Conservation (phyloP, 2,888 invertebrate species). For the Hirtodrosophila histrioides region DNA sequence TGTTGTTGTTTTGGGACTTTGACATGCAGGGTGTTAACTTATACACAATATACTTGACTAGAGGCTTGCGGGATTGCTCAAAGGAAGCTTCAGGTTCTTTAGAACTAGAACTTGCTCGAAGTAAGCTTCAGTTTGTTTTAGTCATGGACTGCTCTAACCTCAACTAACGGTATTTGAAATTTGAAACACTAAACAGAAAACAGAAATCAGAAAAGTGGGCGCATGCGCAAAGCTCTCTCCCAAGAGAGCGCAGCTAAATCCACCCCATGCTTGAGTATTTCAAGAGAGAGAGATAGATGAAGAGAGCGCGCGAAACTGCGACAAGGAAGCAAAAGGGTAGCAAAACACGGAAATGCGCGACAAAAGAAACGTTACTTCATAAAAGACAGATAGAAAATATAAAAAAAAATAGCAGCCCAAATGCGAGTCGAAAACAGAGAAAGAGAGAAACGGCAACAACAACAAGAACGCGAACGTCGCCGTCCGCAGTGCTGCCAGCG, state of each 20-base stretch:
- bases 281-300: constrained; percentile 15
- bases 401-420: constrained; percentile 14
- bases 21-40: too few species aligned
- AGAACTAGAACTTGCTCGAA: too few species aligned
- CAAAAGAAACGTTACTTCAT: constrained; percentile 67
- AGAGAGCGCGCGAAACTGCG: constrained; percentile 13
- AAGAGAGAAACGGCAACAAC: constrained; percentile 15
- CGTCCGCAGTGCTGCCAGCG: constrained; percentile 51
- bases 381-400: constrained; percentile 23
- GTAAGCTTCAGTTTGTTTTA: constrained; percentile 4
- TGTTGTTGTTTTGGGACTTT: too few species aligned
- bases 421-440: constrained; percentile 46
- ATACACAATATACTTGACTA: too few species aligned
- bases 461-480: constrained; percentile 18
- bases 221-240: constrained; percentile 42
- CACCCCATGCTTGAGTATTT: constrained; percentile 19
- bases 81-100: too few species aligned
- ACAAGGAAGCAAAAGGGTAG: constrained; percentile 72
- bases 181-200: constrained; percentile 32
- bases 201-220: constrained; percentile 18
- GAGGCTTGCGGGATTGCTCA: too few species aligned
- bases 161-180: constrained; percentile 37
- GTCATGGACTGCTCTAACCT: neutral
- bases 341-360: constrained; percentile 75
- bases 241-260: constrained; percentile 11